Base-by-base conservation (phyloP, 2,113 vertebrate species). In the Steatornis caripensis region DNA sequence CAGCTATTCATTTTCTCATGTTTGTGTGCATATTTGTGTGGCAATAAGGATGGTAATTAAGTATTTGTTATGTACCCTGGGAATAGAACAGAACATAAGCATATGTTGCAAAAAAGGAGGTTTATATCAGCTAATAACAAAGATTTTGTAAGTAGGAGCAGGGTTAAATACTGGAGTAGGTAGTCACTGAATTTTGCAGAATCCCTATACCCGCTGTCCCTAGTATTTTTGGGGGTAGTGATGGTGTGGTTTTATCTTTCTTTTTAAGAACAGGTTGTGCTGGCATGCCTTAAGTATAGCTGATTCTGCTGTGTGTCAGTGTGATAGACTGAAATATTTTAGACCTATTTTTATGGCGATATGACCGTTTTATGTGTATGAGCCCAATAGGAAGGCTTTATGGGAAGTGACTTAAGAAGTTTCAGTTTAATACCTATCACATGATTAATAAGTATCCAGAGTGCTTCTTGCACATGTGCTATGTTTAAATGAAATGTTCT, bases 131-230 rank as follows among this genome's bases (percentile, higher is more conserved):
- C 74, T 29, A 26, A 46, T 20, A 60, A 41, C 36, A 48, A 12
- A 68, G 43, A 7, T n/a, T 20, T 22, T 9, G 10, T 5, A 0
- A 57, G 62, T 5, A 23, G 49, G 37, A 76, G 76, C 32, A 36
- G 62, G 37, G 36, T n/a, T 46, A 49, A 55, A 10, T 5, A 3
- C 22, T 43, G 60, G 54, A 55, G 19, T 21, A 43, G 46, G 11
- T 1, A 24, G 27, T 32, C 45, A 5, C 32, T 36, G n/a, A 5
- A 3, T 37, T 62, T 6, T 2, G 1, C 15, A 43, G 58, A 46
- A 53, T 34, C 48, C 36, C 20, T 39, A 0, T 1, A 1, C 10
- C 7, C 61, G 15, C 32, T 71, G 14, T 41, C 39, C 10, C 8
- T 3, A 2, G 26, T 1, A 6, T 39, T 64, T n/a, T 6, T 2